Percentiles rank a stretch among this genome's conserved stretches.
phyloP scores from a whole-genome alignment of 2,888 invertebrate species.

The Panopea generosa region DNA sequence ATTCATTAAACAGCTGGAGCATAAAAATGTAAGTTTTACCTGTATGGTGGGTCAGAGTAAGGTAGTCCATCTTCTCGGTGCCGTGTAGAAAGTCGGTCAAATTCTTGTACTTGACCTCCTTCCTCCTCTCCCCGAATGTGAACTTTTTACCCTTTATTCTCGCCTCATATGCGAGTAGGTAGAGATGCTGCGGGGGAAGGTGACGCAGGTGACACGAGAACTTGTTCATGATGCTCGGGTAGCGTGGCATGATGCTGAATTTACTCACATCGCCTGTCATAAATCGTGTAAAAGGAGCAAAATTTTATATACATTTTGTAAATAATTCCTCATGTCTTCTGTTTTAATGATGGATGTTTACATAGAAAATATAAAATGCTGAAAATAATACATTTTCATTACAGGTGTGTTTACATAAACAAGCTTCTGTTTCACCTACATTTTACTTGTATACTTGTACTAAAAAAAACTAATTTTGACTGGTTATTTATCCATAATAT shows the following conservation, averaged over 20 bases:
- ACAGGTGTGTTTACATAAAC: no score
- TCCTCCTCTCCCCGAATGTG: slow-evolving; percentile 57
- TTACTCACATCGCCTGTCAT: slow-evolving; percentile 79
- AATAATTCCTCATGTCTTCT: background rate
- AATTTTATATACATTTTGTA: no score
- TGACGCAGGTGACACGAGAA: slow-evolving; percentile 82
- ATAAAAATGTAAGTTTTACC: slow-evolving; percentile 10
- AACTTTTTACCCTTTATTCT: slow-evolving; percentile 72
- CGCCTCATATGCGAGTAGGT: slow-evolving; percentile 79
- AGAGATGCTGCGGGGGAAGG: slow-evolving; percentile 76
- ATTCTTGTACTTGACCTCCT: slow-evolving; percentile 54
- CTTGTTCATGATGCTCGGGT: slow-evolving; percentile 69
- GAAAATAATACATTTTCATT: no score
- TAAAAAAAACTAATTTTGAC: no score
- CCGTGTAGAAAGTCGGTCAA: slow-evolving; percentile 59
- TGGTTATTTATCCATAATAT: no score
- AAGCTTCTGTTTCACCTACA: no score
- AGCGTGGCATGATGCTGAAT: slow-evolving; percentile 79
- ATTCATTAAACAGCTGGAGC: no score
- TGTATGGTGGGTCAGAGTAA: slow-evolving; percentile 64
- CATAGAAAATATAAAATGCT: no score
- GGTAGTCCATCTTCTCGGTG: slow-evolving; percentile 64
- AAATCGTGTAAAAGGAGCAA: no score
- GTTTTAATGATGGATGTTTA: background rate
- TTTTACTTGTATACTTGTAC: no score